Conservation (phyloP, 1,140 invertebrate species). For the Elysia chlorotica region DNA sequence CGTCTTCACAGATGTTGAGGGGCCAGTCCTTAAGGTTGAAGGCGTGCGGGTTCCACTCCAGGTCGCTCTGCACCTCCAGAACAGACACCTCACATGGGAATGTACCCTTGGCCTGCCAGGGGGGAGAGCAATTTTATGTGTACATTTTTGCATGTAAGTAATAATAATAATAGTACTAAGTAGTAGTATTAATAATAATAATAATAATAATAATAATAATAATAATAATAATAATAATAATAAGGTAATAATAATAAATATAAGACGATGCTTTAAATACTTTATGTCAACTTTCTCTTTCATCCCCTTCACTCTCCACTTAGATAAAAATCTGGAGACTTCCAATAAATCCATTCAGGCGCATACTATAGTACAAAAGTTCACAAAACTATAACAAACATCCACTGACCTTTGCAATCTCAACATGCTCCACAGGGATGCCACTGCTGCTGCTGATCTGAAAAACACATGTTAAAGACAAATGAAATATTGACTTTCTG, state of each 20-base stretch:
- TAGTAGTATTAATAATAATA: no score
- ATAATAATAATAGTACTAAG: no score
- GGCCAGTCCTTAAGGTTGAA: slow-evolving; percentile 64
- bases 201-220: no score
- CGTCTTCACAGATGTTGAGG: slow-evolving; percentile 67
- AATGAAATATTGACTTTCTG: no score
- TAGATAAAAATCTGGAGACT: background rate
- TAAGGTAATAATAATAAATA: no score
- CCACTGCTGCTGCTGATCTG: slow-evolving; percentile 69
- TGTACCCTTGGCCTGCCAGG: slow-evolving; percentile 63
- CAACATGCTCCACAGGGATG: slow-evolving; percentile 70
- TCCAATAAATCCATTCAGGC: background rate
- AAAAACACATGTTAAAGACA: no score
- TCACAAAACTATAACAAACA: background rate
- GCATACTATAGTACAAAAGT: background rate
- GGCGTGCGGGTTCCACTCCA: slow-evolving; percentile 67
- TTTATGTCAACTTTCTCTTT: no score
- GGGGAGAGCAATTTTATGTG: no score
- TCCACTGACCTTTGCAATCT: slow-evolving; percentile 67
- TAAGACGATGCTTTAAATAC: no score
- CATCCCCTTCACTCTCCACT: no score
- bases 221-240: no score
- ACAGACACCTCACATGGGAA: slow-evolving; percentile 70
- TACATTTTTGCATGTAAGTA: no score
- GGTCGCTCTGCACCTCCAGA: slow-evolving; percentile 66